phyloP scores from a whole-genome alignment of 2,888 invertebrate genomes.

The Dryobota labecula region DNA sequence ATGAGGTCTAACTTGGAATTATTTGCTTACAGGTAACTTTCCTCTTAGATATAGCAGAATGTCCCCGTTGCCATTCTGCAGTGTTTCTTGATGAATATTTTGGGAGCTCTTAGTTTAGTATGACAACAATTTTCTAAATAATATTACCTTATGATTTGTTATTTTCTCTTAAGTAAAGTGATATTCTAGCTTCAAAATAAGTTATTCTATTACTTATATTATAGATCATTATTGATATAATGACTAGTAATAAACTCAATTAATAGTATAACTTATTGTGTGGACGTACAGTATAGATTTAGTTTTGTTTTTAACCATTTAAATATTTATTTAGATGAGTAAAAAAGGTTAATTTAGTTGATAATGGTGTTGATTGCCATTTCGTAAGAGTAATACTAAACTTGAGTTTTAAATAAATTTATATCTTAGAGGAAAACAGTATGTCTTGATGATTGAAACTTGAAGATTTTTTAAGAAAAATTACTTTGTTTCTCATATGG shows the following conservation, averaged over 20 bases:
- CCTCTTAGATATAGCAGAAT: slow-evolving; percentile 86
- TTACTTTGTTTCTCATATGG: slow-evolving; percentile 38
- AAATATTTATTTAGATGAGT: slow-evolving; percentile 53
- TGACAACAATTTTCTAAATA: slow-evolving; percentile 3
- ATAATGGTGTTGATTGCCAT: slow-evolving; percentile 50
- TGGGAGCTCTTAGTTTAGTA: slow-evolving; percentile 57
- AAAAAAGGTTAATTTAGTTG: slow-evolving; percentile 35
- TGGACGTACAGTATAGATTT: not conserved
- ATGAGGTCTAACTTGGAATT: not conserved
- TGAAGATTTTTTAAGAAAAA: slow-evolving; percentile 40
- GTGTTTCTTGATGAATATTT: slow-evolving; percentile 83
- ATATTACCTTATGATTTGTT: slow-evolving; percentile 13
- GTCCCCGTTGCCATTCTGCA: slow-evolving; percentile 86
- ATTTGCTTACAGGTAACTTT: slow-evolving; percentile 85
- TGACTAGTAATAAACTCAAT: slow-evolving; percentile 25
- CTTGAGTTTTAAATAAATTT: not conserved
- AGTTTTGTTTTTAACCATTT: slow-evolving; percentile 45
- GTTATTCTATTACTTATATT: slow-evolving; percentile 33
- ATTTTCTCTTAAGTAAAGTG: slow-evolving; percentile 17
- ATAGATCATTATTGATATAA: slow-evolving; percentile 41
- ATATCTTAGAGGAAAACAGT: not conserved
- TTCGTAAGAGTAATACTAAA: slow-evolving; percentile 21
- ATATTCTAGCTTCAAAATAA: slow-evolving; percentile 17
- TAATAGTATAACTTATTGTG: slow-evolving; percentile 37
- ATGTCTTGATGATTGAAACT: slow-evolving; percentile 41